Percentiles rank a stretch among this genome's conserved stretches.
Evolutionary conservation across 2,113 vertebrate species (phyloP).

Genomic region (Ptilorrhoa leucosticta): DNA sequence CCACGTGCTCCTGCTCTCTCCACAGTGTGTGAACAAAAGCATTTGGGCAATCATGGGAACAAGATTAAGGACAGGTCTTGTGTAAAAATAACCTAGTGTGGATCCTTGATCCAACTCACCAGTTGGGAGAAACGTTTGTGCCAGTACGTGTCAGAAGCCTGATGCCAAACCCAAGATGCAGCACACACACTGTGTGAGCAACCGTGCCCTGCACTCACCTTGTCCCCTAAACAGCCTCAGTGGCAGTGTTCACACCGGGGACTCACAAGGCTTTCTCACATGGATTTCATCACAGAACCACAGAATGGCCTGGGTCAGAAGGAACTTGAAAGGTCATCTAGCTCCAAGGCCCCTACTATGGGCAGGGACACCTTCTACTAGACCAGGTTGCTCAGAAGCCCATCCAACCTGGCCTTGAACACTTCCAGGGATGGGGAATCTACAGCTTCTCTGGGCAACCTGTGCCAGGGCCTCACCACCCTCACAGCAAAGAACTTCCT

Average conservation of each 20-base stretch:
- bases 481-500: not conserved
- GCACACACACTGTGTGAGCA: accelerated
- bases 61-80: not conserved
- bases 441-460: not conserved
- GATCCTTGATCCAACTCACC: not conserved
- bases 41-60: not conserved
- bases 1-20: accelerated
- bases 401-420: not conserved
- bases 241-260: accelerated
- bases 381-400: accelerated
- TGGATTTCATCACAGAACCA: not conserved
- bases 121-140: accelerated
- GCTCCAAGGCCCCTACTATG: not conserved
- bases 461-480: not conserved
- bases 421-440: not conserved
- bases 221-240: not conserved
- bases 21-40: not conserved
- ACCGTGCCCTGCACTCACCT: accelerated
- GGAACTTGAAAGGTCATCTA: not conserved
- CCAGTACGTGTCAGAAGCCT: not conserved
- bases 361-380: not conserved
- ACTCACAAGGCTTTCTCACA: no score
- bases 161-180: accelerated
- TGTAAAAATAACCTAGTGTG: not conserved
- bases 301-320: accelerated